Evolutionary conservation across 2,113 vertebrate species (phyloP).

Genomic region (Ictidomys tridecemlineatus): DNA sequence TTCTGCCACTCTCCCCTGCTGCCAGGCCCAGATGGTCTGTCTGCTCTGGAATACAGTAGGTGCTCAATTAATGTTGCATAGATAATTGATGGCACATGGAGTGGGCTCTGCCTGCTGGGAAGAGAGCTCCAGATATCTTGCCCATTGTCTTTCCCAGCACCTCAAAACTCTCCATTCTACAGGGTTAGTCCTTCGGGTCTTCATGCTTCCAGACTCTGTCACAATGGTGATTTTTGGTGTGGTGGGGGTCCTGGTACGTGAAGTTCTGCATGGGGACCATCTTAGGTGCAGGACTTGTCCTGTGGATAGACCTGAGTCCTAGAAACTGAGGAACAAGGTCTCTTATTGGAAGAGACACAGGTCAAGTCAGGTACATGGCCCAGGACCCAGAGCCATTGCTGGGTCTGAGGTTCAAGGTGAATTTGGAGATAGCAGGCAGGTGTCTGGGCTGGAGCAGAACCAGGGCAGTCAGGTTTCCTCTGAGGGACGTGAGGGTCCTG

Average conservation of each 20-base stretch:
- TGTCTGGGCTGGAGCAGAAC: not conserved
- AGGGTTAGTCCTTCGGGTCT: not conserved
- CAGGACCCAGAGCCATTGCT: not conserved
- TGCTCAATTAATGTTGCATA: not conserved
- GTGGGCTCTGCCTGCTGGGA: not conserved
- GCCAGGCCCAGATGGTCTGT: not conserved
- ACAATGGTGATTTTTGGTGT: not conserved
- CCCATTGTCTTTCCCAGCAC: not conserved
- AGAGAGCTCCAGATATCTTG: not conserved
- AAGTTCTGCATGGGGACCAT: not conserved
- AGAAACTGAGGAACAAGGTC: not conserved
- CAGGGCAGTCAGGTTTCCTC: not conserved
- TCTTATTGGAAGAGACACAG: not conserved
- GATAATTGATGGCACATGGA: not conserved
- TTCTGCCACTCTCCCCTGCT: not conserved
- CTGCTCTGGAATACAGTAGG: not conserved
- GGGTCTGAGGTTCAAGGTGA: slow-evolving; percentile 10
- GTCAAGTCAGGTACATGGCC: not conserved
- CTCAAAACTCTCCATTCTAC: not conserved
- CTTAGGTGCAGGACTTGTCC: not conserved
- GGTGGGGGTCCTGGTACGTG: not conserved
- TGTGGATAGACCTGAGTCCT: not conserved
- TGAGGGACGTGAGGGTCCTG: not conserved
- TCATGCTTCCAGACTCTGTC: not conserved
- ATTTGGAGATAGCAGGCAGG: not conserved